Conservation (phyloP, 2,113 vertebrate species). For the Mormoops blainvillei region DNA sequence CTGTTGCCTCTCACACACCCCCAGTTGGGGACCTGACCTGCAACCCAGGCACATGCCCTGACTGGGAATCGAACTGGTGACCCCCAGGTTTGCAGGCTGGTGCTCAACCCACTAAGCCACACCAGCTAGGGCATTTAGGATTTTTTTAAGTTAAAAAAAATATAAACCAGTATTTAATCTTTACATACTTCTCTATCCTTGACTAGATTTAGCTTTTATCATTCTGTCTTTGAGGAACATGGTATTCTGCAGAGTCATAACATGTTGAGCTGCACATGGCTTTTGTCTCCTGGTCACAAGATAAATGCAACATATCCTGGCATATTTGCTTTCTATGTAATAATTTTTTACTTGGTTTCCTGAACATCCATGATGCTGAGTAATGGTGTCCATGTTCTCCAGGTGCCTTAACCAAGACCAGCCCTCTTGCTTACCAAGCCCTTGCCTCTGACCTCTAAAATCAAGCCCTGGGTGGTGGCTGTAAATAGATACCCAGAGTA, state of each 20-base stretch:
- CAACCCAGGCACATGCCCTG: too few species aligned
- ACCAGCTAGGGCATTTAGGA: neutral
- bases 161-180: neutral
- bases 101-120: too few species aligned
- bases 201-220: neutral
- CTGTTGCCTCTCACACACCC: too few species aligned
- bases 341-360: neutral
- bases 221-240: neutral
- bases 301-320: neutral
- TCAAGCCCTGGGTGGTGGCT: neutral
- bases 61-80: too few species aligned
- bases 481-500: neutral
- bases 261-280: neutral
- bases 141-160: neutral
- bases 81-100: too few species aligned
- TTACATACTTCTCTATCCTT: neutral
- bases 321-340: neutral
- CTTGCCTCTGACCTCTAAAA: neutral
- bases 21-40: too few species aligned
- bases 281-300: neutral
- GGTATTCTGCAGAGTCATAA: neutral
- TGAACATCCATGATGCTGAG: neutral
- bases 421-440: neutral
- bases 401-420: neutral
- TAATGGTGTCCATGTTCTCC: neutral